Base-by-base conservation (phyloP, 1,140 invertebrate genomes). In the Nylanderia fulva region DNA sequence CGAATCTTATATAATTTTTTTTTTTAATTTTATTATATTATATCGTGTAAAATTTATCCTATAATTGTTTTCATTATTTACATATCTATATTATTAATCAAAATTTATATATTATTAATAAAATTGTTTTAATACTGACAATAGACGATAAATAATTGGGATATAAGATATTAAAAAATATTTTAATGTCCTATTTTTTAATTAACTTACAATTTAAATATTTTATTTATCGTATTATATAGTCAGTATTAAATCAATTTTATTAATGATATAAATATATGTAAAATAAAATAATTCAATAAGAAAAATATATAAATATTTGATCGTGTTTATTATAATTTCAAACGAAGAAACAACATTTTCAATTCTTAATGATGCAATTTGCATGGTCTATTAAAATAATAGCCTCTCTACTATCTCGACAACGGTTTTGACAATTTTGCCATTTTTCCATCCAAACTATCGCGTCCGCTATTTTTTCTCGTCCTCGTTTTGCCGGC, bases 391-490 rank as follows among this genome's bases (percentile, higher is more conserved):
- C 39, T 77, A 33, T 64, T 64, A 48, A 77, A 64, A 64, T 18
- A 33, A 76, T 29, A 45, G 27, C 7, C 1, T 13, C 3, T 36
- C 13, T 5, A 39, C 60, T 64, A 64, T 77, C 27, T 66, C 15
- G 64, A 60, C 71, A 52, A 64, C 24, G 15, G 18, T 13, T 77
- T 42, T 24, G 58, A 76, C 69, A 63, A 84, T 84, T 63, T 76
- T 24, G 13, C 45, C 54, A 63, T 72, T 61, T 77, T 64, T 63
- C 58, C 24, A 39, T 75, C 56, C 60, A 33, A 39, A 36, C 69
- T 76, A 76, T 71, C 42, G 48, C 42, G 48, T 36, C 71, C 27
- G 36, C 58, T 42, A 63, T 52, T 84, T 79, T 80, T 68, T 85
- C 24, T 29, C 52, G 56, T 45, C 27, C 36, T 72, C 42, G 60